Conservation (phyloP, 2,888 invertebrate species). For the Heterodera filipjevi region DNA sequence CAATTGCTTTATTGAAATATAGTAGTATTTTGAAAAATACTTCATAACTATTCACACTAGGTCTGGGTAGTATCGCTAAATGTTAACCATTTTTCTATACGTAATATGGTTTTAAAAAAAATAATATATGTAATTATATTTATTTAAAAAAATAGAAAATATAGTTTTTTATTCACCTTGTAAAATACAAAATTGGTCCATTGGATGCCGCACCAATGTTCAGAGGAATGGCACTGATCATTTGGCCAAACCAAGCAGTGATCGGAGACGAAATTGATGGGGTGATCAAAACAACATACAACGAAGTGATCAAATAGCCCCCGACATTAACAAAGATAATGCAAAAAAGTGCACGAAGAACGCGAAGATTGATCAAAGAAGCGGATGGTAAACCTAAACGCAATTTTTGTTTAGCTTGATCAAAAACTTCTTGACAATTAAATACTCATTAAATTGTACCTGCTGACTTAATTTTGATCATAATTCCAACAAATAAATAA, state of each 20-base stretch:
- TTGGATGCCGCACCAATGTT: not conserved
- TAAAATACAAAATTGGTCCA: not conserved
- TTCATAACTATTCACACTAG: too few relatives aligned
- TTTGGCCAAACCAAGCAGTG: slow-evolving; percentile 12
- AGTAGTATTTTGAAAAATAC: too few relatives aligned
- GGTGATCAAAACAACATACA: not conserved
- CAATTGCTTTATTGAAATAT: too few relatives aligned
- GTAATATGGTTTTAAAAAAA: too few relatives aligned
- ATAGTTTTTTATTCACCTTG: not conserved
- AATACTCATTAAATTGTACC: too few relatives aligned
- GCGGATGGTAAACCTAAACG: not conserved
- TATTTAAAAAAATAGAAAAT: too few relatives aligned
- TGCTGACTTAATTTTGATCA: not conserved
- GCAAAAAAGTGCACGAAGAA: not conserved
- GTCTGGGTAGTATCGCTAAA: too few relatives aligned
- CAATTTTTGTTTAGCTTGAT: too few relatives aligned
- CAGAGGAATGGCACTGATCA: slow-evolving; percentile 9
- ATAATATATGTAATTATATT: too few relatives aligned
- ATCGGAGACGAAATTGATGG: slow-evolving; percentile 14
- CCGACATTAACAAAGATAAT: not conserved
- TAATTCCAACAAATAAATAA: not conserved
- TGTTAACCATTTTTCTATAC: too few relatives aligned
- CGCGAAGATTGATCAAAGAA: not conserved
- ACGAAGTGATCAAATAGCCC: not conserved
- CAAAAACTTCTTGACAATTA: too few relatives aligned